Evolutionary conservation across 2,797 vertebrate genomes (phyloP).

Genomic region (Poecilia wingei): DNA sequence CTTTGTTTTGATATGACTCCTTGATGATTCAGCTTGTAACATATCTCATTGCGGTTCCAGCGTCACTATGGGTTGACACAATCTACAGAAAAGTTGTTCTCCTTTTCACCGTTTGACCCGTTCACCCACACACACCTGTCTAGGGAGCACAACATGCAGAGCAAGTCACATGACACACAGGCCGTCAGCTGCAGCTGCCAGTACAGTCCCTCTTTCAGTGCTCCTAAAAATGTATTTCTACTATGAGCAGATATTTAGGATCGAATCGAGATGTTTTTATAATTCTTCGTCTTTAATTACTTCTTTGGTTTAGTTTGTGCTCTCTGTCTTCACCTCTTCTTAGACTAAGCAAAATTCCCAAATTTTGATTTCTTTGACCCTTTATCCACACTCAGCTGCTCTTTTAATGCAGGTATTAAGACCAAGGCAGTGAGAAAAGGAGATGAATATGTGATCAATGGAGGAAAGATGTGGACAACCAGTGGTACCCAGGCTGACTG

Average conservation of each 20-base stretch:
- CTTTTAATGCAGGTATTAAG: slow-evolving; percentile 77
- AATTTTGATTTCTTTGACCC: background rate
- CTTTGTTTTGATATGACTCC: background rate
- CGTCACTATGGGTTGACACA: background rate
- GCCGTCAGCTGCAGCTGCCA: background rate
- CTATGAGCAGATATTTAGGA: background rate
- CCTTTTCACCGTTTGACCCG: background rate
- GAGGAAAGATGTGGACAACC: slow-evolving; percentile 89
- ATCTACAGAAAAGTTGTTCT: background rate
- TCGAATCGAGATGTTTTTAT: background rate
- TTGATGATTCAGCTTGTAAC: background rate
- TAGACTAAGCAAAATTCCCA: background rate
- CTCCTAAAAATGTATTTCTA: background rate
- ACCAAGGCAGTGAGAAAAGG: slow-evolving; percentile 85
- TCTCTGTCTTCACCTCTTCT: background rate
- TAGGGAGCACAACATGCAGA: background rate
- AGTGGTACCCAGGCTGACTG: slow-evolving; percentile 85
- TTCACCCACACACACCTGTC: background rate
- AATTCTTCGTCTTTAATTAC: background rate
- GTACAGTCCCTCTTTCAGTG: background rate
- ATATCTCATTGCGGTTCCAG: background rate
- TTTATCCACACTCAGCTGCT: background rate
- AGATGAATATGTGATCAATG: slow-evolving; percentile 84
- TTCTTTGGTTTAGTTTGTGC: background rate
- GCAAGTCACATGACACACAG: background rate